A percentile compares a stretch with the other conserved stretches of the same genome.
phyloP scores from a whole-genome alignment of 2,797 vertebrate genomes.

The Microctenopoma lineatum region DNA sequence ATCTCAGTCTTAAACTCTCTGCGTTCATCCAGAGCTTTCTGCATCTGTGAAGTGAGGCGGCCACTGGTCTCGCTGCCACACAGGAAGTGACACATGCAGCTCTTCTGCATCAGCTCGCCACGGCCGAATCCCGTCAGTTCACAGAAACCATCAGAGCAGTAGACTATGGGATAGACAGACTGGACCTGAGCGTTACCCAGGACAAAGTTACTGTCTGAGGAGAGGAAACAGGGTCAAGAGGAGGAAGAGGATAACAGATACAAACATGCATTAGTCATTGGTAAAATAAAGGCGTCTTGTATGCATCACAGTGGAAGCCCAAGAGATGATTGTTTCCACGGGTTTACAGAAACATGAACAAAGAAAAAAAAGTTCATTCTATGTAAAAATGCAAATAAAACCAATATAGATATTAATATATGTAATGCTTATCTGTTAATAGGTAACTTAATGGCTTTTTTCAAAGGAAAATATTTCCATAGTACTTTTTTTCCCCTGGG shows the following conservation, averaged over 20 bases:
- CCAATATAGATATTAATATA: too few species aligned
- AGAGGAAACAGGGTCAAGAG: neutral
- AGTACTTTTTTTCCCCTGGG: too few species aligned
- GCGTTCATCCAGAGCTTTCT: slow-evolving; percentile 82
- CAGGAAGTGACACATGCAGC: slow-evolving; percentile 85
- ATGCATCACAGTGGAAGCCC: neutral
- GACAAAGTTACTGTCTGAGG: slow-evolving; percentile 86
- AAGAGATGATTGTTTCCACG: too few species aligned
- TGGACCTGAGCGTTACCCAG: slow-evolving; percentile 86
- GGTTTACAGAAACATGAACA: too few species aligned
- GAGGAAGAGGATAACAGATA: neutral
- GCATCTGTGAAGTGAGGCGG: slow-evolving; percentile 80
- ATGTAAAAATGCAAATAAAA: too few species aligned
- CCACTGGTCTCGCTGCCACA: slow-evolving; percentile 83
- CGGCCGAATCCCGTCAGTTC: slow-evolving; percentile 84
- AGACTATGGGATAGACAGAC: slow-evolving; percentile 84
- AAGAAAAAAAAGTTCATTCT: too few species aligned
- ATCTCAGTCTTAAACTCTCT: slow-evolving; percentile 86
- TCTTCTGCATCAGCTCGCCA: slow-evolving; percentile 86
- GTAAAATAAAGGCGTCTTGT: too few species aligned
- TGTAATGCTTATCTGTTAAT: too few species aligned
- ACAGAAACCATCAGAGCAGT: slow-evolving; percentile 87
- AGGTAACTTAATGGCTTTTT: too few species aligned
- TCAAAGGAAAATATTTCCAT: too few species aligned
- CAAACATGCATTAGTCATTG: neutral